Evolutionary conservation across 2,888 invertebrate species (phyloP).

Genomic region (Torymus tubicola): DNA sequence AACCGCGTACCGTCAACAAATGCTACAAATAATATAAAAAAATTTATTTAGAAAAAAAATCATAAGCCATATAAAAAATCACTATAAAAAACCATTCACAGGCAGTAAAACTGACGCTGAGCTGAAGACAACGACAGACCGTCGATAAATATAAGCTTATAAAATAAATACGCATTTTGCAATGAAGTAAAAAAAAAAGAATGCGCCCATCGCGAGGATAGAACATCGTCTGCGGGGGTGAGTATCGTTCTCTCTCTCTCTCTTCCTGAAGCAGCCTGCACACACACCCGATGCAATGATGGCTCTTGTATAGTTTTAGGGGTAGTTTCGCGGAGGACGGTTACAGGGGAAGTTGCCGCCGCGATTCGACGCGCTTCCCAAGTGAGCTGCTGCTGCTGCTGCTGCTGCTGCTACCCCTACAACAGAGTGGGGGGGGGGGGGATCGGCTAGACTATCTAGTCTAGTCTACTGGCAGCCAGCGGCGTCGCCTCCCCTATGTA

Average conservation of each 20-base stretch:
- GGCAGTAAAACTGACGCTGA: slow-evolving; percentile 30
- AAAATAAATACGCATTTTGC: slow-evolving; percentile 48
- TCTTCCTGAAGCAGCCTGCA: too few relatives aligned
- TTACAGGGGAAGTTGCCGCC: slow-evolving; percentile 67
- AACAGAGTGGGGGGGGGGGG: not conserved
- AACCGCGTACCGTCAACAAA: not conserved
- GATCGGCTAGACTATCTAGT: slow-evolving; percentile 14
- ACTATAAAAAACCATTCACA: slow-evolving; percentile 31
- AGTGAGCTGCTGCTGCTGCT: not conserved
- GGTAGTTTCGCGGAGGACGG: slow-evolving; percentile 68
- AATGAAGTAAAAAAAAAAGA: slow-evolving; percentile 46
- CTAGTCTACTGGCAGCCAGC: slow-evolving; percentile 13
- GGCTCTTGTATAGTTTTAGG: slow-evolving; percentile 73
- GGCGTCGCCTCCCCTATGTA: slow-evolving; percentile 4
- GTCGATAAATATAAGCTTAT: slow-evolving; percentile 32
- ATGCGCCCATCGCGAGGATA: slow-evolving; percentile 13
- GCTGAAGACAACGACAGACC: not conserved
- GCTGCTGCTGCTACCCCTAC: slow-evolving; percentile 5
- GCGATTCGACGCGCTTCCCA: slow-evolving; percentile 66
- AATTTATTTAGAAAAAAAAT: slow-evolving; percentile 22
- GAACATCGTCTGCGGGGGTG: slow-evolving; percentile 43
- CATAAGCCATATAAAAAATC: slow-evolving; percentile 34
- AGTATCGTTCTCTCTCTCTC: slow-evolving; percentile 61
- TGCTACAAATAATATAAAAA: not conserved
- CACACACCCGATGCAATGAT: slow-evolving; percentile 67